Conservation (phyloP, 1,140 invertebrate genomes). For the Choristoneura fumiferana region DNA sequence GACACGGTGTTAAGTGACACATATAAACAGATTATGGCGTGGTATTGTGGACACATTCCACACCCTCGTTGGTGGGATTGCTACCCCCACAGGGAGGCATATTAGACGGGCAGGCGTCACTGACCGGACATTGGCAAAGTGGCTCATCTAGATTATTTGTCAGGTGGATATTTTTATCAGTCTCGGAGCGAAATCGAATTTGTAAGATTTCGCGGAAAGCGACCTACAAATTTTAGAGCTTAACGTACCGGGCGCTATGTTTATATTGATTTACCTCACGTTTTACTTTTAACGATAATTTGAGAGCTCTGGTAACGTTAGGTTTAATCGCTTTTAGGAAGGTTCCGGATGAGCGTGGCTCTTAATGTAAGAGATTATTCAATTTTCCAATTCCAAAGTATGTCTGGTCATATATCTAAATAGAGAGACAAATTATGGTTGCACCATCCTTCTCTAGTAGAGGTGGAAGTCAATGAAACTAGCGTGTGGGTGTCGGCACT, state of each 20-base stretch:
- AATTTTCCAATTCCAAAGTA: slow-evolving; percentile 36
- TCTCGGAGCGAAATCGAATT: background rate
- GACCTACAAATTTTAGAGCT: too few species aligned
- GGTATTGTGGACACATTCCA: slow-evolving; percentile 11
- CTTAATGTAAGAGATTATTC: slow-evolving; percentile 5
- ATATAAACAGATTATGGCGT: slow-evolving; percentile 14
- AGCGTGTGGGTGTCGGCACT: slow-evolving; percentile 58
- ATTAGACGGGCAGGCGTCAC: slow-evolving; percentile 33
- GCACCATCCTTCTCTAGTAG: slow-evolving; percentile 42
- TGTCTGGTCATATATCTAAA: slow-evolving; percentile 21
- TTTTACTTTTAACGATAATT: background rate
- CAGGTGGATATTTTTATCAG: slow-evolving; percentile 22
- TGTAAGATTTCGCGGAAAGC: slow-evolving; percentile 8
- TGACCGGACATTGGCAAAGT: slow-evolving; percentile 35
- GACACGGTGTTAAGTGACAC: slow-evolving; percentile 17
- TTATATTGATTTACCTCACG: too few species aligned
- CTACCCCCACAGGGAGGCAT: slow-evolving; percentile 22
- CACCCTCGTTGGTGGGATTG: slow-evolving; percentile 9
- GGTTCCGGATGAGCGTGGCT: too few species aligned
- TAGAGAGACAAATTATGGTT: slow-evolving; percentile 36
- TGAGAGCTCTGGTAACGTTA: background rate
- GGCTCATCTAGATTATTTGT: slow-evolving; percentile 21
- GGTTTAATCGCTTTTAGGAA: background rate
- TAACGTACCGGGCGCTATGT: too few species aligned
- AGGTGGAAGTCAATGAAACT: slow-evolving; percentile 53